Conservation (phyloP, 92 coral and sea anemone species). For the Parazoanthus swiftii region DNA sequence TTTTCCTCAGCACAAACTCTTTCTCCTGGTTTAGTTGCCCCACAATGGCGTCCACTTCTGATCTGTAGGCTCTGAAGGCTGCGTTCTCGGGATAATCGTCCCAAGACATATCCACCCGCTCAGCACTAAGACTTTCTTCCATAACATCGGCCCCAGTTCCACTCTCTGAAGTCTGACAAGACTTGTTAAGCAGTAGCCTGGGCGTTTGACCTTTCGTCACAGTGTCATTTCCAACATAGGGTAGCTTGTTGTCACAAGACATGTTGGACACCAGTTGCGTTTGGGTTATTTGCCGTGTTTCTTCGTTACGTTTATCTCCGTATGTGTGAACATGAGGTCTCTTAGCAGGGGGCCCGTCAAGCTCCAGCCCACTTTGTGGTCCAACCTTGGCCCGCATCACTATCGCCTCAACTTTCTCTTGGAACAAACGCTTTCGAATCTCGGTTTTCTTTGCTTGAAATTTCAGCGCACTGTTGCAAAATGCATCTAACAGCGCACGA, state of each 20-base stretch:
- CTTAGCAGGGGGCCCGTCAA: background rate
- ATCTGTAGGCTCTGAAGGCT: slow-evolving; percentile 61
- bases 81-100: slow-evolving; percentile 66
- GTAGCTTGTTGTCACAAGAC: slow-evolving; percentile 21
- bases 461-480: slow-evolving; percentile 18
- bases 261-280: background rate
- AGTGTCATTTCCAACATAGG: background rate
- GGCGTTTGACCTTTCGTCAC: background rate
- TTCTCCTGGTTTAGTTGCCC: slow-evolving; percentile 56
- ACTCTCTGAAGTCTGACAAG: slow-evolving; percentile 32
- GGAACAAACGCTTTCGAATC: slow-evolving; percentile 32
- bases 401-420: slow-evolving; percentile 9
- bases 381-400: background rate
- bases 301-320: background rate
- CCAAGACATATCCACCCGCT: slow-evolving; percentile 72
- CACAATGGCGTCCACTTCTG: slow-evolving; percentile 60
- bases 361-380: background rate
- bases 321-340: background rate
- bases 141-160: slow-evolving; percentile 28
- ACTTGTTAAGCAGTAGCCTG: slow-evolving; percentile 27
- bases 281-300: background rate
- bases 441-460: background rate
- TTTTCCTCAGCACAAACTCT: slow-evolving; percentile 20
- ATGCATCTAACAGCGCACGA: slow-evolving; percentile 18
- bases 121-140: slow-evolving; percentile 7